phyloP scores from a whole-genome alignment of 37 sponge, comb jelly and placozoan genomes.

The Oopsacas minuta region DNA sequence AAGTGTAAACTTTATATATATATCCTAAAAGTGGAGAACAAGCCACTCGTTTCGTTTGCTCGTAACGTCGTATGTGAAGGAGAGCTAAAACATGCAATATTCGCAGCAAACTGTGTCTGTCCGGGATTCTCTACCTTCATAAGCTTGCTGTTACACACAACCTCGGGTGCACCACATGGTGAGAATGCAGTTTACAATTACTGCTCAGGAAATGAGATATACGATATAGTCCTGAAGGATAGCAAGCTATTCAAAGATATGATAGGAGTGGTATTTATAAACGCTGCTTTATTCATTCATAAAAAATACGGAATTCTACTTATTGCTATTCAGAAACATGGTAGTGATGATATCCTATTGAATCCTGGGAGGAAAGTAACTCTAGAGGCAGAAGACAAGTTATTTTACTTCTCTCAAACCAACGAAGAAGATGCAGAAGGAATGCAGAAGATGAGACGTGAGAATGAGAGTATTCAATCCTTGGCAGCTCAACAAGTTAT shows the following conservation, averaged over 20 bases:
- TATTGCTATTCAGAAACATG: conserved; percentile 26
- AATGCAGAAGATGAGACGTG: background rate
- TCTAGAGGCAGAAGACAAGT: conserved; percentile 30
- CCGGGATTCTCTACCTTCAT: conserved; percentile 48
- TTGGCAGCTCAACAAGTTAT: background rate
- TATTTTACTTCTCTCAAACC: conserved; percentile 53
- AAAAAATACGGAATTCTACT: conserved; percentile 18
- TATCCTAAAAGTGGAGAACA: conserved; percentile 39
- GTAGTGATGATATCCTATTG: conserved; percentile 23
- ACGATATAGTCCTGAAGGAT: conserved; percentile 41
- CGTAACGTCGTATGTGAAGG: conserved; percentile 42
- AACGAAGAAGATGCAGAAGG: conserved; percentile 33
- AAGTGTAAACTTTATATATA: conserved; percentile 44
- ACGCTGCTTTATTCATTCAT: conserved; percentile 37
- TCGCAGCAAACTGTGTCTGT: conserved; percentile 48
- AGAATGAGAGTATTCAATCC: background rate
- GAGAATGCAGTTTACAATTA: conserved; percentile 3
- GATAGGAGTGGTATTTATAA: conserved; percentile 56
- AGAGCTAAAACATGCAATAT: conserved; percentile 41
- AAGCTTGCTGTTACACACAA: conserved; percentile 63
- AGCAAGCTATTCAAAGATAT: conserved; percentile 47
- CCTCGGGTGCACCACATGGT: background rate
- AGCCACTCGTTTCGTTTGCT: conserved; percentile 33
- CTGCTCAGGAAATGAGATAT: conserved; percentile 56
- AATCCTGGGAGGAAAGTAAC: conserved; percentile 49